Percentiles rank a stretch among this genome's conserved stretches.
Conservation (phyloP, 2,113 vertebrate species). For the Echinops telfairi region DNA sequence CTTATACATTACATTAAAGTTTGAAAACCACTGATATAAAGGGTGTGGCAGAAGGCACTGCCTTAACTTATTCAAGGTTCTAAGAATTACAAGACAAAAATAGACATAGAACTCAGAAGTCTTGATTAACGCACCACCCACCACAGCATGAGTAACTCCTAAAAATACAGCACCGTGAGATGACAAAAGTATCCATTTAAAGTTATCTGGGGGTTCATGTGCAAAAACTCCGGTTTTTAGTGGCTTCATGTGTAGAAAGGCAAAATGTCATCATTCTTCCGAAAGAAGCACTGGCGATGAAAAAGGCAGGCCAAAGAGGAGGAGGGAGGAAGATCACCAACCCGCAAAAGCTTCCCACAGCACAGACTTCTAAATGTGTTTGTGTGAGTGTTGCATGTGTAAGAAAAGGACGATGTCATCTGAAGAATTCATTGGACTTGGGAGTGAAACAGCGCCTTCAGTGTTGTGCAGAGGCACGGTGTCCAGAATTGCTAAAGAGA, state of each 20-base stretch:
- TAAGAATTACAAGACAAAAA: slow-evolving; percentile 80
- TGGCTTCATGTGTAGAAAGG: slow-evolving; percentile 53
- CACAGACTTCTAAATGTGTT: slow-evolving; percentile 38
- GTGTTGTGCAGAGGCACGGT: neutral
- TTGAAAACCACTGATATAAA: slow-evolving; percentile 65
- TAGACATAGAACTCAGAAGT: slow-evolving; percentile 72
- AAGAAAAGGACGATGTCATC: slow-evolving; percentile 58
- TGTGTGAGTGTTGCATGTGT: slow-evolving; percentile 40
- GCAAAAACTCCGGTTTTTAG: slow-evolving; percentile 45
- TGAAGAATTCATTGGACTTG: slow-evolving; percentile 44
- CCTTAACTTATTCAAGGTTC: slow-evolving; percentile 72
- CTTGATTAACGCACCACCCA: slow-evolving; percentile 76
- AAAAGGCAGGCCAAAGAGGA: neutral
- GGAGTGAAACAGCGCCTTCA: slow-evolving; percentile 6
- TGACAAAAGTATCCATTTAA: slow-evolving; percentile 73
- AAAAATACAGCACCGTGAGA: slow-evolving; percentile 73
- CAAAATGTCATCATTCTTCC: slow-evolving; percentile 64
- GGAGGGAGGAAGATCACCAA: neutral
- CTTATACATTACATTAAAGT: slow-evolving; percentile 32
- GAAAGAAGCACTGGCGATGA: slow-evolving; percentile 22
- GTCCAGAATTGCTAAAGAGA: neutral
- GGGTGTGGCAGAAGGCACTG: slow-evolving; percentile 69
- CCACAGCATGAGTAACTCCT: slow-evolving; percentile 80
- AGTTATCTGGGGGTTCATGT: slow-evolving; percentile 61
- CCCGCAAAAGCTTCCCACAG: slow-evolving; percentile 24